Percentiles rank a stretch among this genome's conserved stretches.
phyloP scores from a whole-genome alignment of 2,113 vertebrate species.

The Cricetomys ansorgei region DNA sequence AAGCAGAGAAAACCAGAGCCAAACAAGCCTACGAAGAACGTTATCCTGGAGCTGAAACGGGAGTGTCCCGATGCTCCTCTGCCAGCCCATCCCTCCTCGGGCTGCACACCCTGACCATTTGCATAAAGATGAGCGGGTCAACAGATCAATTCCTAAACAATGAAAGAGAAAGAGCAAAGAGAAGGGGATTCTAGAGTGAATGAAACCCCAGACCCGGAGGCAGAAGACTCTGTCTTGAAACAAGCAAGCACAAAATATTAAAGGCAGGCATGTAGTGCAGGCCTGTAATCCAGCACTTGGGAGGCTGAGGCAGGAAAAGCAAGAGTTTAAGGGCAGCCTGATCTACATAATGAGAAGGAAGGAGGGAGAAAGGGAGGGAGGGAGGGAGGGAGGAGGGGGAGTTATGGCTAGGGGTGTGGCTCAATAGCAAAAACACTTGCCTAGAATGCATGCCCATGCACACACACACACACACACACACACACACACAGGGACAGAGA shows the following conservation, averaged over 20 bases:
- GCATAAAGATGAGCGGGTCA: background rate
- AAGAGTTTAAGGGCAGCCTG: background rate
- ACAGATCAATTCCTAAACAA: background rate
- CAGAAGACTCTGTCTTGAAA: background rate
- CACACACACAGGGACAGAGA: no score
- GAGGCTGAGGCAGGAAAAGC: background rate
- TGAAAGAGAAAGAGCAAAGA: background rate
- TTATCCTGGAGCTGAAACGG: background rate
- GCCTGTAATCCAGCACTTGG: background rate
- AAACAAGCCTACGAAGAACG: background rate
- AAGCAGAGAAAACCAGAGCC: background rate
- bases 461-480: no score
- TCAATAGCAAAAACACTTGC: no score
- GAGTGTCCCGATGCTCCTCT: background rate
- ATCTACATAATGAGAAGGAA: background rate
- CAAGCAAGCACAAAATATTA: background rate
- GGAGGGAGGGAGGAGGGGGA: background rate
- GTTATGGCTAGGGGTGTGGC: no score
- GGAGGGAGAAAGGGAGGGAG: background rate
- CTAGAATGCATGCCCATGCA: no score
- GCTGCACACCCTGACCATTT: background rate
- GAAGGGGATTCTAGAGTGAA: background rate
- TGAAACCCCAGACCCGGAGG: background rate
- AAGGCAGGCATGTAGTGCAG: background rate
- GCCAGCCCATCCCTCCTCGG: background rate